phyloP scores from a whole-genome alignment of 2,797 vertebrate species.

The Apogon talboti region DNA sequence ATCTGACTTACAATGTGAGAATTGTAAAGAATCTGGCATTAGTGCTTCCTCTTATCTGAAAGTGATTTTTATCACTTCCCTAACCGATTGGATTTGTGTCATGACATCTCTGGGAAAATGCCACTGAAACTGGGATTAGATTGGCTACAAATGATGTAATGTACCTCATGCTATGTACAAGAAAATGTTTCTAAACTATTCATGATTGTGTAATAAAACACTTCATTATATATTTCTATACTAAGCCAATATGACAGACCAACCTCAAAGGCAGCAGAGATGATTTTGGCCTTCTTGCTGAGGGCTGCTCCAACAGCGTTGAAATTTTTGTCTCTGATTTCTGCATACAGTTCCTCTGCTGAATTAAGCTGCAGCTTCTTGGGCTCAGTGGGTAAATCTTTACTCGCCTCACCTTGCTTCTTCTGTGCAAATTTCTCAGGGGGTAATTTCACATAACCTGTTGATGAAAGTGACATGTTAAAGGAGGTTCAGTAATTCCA shows the following conservation, averaged over 20 bases:
- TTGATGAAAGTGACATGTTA: no score
- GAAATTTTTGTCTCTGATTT: constrained; percentile 98
- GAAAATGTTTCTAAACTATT: not conserved
- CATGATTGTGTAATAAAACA: not conserved
- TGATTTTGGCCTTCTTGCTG: constrained; percentile 98
- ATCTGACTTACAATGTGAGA: not conserved
- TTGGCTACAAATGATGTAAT: constrained; percentile 22
- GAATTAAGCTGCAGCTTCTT: constrained; percentile 98
- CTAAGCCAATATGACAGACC: constrained; percentile 6
- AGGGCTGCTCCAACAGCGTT: constrained; percentile 96
- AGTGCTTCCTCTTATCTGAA: constrained; percentile 31
- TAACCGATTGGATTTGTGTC: constrained; percentile 43
- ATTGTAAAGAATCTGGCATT: not conserved
- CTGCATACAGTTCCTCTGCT: constrained; percentile 95
- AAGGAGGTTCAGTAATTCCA: no score
- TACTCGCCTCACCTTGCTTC: constrained; percentile 92
- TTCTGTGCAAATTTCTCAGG: constrained; percentile 97
- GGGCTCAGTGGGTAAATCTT: constrained; percentile 94
- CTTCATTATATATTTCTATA: not conserved
- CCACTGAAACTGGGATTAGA: constrained; percentile 42
- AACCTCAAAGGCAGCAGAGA: constrained; percentile 98
- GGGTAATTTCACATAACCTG: constrained; percentile 95
- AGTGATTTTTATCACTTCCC: constrained; percentile 26
- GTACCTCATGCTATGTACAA: not conserved
- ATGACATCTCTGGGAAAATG: constrained; percentile 42